Base-by-base conservation (phyloP, 2,888 invertebrate species). In the Eristalis arbustorum region DNA sequence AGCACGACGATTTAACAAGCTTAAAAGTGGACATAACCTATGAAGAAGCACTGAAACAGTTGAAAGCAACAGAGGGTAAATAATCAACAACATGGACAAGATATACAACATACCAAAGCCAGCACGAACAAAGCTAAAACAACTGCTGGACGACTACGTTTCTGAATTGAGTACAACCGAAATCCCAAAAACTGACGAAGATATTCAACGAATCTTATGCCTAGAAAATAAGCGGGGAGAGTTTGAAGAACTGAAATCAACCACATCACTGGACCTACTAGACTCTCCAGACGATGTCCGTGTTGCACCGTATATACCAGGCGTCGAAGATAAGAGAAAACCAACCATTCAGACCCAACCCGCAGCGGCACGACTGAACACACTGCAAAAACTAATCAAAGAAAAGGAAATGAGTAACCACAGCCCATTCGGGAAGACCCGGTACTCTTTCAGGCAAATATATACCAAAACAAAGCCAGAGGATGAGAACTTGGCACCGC, bases 21-120 rank as follows among this genome's bases (percentile, higher is more conserved):
- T 78, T 90, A 31, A 81, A 82, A 69, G 75, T 91, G 2, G 91
- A 91, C 66, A 89, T 91, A 40, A 91, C 84, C 1, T 93, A 93
- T 40, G 91, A 91, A 31, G 91, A 92, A 40, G 93, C 92, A 0
- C 90, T 93, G 13, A 90, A 90, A 84, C 88, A 90, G 81, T 49
- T 73, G 0, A 74, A 68, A 10, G 2, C 67, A 10, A 34, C 37
- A 14, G 34, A n/a, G 5, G 40, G 28, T n/a, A 49, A 42, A 6
- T 68, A 22, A 37, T 63, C 66, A 1, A n/a, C 13, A 23, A 56
- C 6, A 92, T 92, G 92, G 92, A 92, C 5, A 85, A 88, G 75
- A 89, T 91, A 22, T 85, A 90, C 11, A 84, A 89, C 1, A 84
- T 89, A 25, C 42, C 84, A 6, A 88, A 89, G 64, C 78, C 81